Percentiles rank a stretch among this genome's conserved stretches.
These are phyloP conservation scores for Blastomussa wellsi DNA, from an alignment of 92 coral and sea anemone species.

Conservation along the genomic window DNA sequence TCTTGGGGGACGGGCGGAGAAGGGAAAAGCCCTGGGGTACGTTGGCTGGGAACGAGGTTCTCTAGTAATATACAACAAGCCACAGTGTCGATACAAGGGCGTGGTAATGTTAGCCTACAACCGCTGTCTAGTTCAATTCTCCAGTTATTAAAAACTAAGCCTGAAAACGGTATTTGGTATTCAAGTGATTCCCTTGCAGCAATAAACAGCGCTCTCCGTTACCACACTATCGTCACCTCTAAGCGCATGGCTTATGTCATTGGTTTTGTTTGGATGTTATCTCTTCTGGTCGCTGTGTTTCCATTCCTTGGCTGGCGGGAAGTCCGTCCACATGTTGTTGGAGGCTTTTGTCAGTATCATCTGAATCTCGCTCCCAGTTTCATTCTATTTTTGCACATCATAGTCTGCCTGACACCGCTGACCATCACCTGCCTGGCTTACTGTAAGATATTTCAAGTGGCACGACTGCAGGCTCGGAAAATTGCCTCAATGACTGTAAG, in stretches of 20 bases:
- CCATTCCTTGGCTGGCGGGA: constrained; percentile 87
- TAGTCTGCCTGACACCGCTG: constrained; percentile 74
- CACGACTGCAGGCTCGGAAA: constrained; percentile 75
- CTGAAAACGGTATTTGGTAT: too few relatives aligned
- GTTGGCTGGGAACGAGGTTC: too few relatives aligned
- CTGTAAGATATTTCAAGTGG: constrained; percentile 79
- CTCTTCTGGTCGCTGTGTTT: constrained; percentile 63
- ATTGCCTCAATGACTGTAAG: constrained; percentile 76
- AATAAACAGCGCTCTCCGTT: constrained; percentile 74
- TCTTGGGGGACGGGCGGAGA: too few relatives aligned
- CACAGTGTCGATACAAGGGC: too few relatives aligned
- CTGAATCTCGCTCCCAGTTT: constrained; percentile 74
- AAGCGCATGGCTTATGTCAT: constrained; percentile 56
- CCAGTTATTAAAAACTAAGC: too few relatives aligned
- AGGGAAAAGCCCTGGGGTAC: too few relatives aligned
- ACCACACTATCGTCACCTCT: constrained; percentile 70
- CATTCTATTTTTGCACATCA: constrained; percentile 71
- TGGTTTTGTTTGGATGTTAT: constrained; percentile 66
- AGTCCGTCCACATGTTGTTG: constrained; percentile 56
- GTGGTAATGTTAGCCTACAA: too few relatives aligned
- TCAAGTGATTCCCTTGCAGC: constrained; percentile 41
- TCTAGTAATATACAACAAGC: too few relatives aligned
- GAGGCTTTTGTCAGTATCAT: constrained; percentile 87
- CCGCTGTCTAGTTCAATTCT: too few relatives aligned
- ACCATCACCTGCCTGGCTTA: constrained; percentile 77